Percentiles rank a stretch among this genome's conserved stretches.
Conservation (phyloP, 2,888 invertebrate species). For the Trachelus troglodyta region DNA sequence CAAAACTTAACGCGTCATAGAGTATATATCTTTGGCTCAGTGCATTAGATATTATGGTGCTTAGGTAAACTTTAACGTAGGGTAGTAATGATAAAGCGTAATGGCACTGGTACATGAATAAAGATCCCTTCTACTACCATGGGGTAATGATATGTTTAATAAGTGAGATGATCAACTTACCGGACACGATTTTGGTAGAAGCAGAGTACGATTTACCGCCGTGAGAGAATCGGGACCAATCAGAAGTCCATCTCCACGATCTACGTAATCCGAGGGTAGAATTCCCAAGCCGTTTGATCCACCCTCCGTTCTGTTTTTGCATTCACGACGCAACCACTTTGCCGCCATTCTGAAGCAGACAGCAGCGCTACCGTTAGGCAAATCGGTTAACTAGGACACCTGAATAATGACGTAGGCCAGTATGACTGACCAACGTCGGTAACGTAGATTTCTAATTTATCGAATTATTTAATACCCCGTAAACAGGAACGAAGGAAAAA, state of each 20-base stretch:
- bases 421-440: too few relatives aligned
- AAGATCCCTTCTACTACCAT: too few relatives aligned
- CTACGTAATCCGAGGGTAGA: constrained; percentile 59
- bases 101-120: too few relatives aligned
- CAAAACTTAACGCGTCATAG: too few relatives aligned
- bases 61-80: too few relatives aligned
- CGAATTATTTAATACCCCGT: background rate
- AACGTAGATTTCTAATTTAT: constrained; percentile 1
- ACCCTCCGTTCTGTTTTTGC: constrained; percentile 54
- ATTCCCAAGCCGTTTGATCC: constrained; percentile 53
- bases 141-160: too few relatives aligned
- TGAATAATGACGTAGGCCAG: too few relatives aligned
- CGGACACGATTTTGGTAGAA: constrained; percentile 53
- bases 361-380: background rate
- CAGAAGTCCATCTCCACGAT: constrained; percentile 56
- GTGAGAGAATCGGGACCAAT: constrained; percentile 59
- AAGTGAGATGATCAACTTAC: constrained; percentile 38
- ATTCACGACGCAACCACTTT: constrained; percentile 55
- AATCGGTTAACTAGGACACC: too few relatives aligned
- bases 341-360: constrained; percentile 45
- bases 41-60: too few relatives aligned
- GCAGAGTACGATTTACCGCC: constrained; percentile 47
- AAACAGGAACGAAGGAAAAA: too few relatives aligned
- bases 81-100: too few relatives aligned
- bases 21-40: too few relatives aligned